A percentile compares a stretch with the other conserved stretches of the same genome.
Conservation (phyloP, 2,888 invertebrate genomes). For the Periphyllus acericola region DNA sequence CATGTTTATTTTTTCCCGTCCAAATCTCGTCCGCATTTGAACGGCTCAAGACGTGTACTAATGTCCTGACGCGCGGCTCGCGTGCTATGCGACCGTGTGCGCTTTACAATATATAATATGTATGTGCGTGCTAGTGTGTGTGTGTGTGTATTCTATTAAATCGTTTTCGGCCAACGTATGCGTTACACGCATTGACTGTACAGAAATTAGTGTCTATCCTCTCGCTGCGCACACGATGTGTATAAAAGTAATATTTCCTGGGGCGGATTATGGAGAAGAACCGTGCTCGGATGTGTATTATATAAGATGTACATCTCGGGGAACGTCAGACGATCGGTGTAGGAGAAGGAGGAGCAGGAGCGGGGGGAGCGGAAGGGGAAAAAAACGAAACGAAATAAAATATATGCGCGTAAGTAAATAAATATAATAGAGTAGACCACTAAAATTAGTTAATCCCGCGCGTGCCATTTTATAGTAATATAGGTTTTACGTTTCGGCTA, state of each 20-base stretch:
- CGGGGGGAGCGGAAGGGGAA: background rate
- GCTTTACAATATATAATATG: background rate
- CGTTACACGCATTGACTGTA: background rate
- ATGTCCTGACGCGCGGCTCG: background rate
- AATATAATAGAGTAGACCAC: no score
- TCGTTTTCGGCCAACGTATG: background rate
- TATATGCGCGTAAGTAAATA: background rate
- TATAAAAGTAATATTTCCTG: background rate
- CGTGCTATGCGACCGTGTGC: background rate
- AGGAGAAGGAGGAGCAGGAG: no score
- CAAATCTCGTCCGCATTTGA: background rate
- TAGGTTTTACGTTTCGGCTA: background rate
- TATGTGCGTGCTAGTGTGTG: no score
- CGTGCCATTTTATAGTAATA: no score
- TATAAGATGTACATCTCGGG: no score
- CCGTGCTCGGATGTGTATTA: background rate
- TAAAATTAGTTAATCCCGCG: background rate
- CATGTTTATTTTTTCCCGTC: conserved; percentile 15
- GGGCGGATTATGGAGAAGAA: background rate
- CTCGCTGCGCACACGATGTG: background rate
- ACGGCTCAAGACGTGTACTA: background rate
- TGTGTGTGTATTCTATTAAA: background rate
- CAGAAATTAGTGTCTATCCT: background rate
- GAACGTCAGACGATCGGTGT: no score
- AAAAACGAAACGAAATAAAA: background rate